Conservation (phyloP, 2,113 vertebrate species). For the Seriola quinqueradiata region DNA sequence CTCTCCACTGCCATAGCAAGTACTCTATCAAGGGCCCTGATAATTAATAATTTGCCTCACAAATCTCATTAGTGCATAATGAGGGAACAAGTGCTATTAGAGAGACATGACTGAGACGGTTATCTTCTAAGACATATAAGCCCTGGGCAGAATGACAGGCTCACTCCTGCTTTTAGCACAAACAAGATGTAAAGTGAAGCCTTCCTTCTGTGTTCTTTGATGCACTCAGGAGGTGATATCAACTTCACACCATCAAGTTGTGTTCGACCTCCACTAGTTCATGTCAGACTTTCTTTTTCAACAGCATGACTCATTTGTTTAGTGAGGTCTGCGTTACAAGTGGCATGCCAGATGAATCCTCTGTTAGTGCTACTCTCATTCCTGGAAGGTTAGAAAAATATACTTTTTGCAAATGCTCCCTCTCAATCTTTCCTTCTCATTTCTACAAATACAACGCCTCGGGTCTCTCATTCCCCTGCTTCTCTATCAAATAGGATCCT, state of each 20-base stretch:
- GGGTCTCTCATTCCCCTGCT: neutral
- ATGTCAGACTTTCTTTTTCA: slow-evolving; percentile 5
- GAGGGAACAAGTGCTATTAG: slow-evolving; percentile 62
- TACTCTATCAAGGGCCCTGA: slow-evolving; percentile 33
- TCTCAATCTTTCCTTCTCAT: neutral
- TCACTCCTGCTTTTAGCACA: slow-evolving; percentile 26
- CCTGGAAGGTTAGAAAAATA: slow-evolving; percentile 16
- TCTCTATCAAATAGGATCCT: slow-evolving; percentile 10
- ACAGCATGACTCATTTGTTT: slow-evolving; percentile 15
- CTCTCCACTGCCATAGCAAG: slow-evolving; percentile 23
- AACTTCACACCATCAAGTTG: neutral
- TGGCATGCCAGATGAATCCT: neutral
- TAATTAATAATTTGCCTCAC: slow-evolving; percentile 69
- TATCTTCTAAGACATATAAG: slow-evolving; percentile 34
- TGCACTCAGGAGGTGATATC: neutral
- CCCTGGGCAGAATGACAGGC: slow-evolving; percentile 18
- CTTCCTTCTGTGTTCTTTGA: neutral
- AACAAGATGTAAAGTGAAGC: neutral
- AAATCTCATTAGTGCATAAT: slow-evolving; percentile 70
- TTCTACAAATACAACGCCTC: slow-evolving; percentile 18
- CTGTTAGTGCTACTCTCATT: neutral
- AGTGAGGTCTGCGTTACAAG: neutral
- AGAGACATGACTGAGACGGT: slow-evolving; percentile 34
- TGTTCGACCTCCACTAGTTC: neutral
- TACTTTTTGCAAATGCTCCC: neutral